Percentiles rank a stretch among this genome's conserved stretches.
These are phyloP conservation scores for Pangasius mekongensis DNA, from an alignment of 2,797 vertebrate genomes.

Conservation along the genomic window DNA sequence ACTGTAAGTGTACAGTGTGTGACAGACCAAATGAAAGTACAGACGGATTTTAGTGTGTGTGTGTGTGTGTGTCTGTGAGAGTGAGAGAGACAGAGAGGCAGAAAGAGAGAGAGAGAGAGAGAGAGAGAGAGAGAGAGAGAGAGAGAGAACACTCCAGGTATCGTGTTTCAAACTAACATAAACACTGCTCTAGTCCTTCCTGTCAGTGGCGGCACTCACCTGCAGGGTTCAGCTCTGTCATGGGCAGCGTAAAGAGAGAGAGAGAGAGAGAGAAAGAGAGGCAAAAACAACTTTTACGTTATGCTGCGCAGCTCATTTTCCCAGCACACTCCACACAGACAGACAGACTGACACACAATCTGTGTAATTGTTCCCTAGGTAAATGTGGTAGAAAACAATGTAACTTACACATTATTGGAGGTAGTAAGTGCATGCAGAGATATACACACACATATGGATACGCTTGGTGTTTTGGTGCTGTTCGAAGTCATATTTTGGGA, in stretches of 20 bases:
- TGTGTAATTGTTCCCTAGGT: background rate
- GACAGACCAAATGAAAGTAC: background rate
- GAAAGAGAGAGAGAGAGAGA: background rate
- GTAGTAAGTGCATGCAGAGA: background rate
- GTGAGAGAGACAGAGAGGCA: background rate
- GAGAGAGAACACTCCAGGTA: constrained; percentile 17
- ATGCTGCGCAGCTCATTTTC: background rate
- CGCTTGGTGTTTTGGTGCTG: background rate
- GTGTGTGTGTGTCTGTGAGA: background rate
- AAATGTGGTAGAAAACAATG: background rate
- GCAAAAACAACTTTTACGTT: constrained; percentile 3
- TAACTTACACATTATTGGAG: background rate
- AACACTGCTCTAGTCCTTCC: constrained; percentile 67
- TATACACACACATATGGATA: background rate
- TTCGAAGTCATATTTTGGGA: background rate
- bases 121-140: background rate
- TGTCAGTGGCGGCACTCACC: constrained; percentile 71
- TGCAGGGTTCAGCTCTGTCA: constrained; percentile 76
- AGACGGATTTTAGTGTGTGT: constrained; percentile 20
- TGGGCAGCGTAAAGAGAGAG: constrained; percentile 41
- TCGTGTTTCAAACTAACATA: constrained; percentile 69
- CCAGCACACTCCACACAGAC: background rate
- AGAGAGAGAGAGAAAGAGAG: constrained; percentile 25
- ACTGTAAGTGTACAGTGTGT: background rate
- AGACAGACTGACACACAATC: background rate